A percentile compares a stretch with the other conserved stretches of the same genome.
phyloP scores from a whole-genome alignment of 2,113 vertebrate genomes.

The Climacteris rufus region DNA sequence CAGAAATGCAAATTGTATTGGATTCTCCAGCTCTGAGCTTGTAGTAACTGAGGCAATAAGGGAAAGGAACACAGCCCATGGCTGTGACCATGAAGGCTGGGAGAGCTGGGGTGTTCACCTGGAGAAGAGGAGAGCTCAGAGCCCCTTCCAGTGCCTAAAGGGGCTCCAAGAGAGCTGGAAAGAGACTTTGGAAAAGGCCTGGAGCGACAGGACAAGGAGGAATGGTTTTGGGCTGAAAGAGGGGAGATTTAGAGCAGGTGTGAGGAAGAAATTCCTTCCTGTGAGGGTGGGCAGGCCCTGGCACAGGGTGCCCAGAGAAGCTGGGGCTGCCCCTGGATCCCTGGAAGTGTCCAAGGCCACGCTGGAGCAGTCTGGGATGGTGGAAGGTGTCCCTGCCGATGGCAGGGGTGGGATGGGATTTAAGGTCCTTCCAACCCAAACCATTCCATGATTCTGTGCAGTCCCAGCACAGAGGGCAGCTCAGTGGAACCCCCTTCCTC shows the following conservation, averaged over 20 bases:
- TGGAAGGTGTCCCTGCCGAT: not conserved
- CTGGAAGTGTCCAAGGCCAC: not conserved
- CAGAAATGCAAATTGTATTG: not conserved
- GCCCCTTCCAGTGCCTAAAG: accelerated
- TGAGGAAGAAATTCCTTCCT: accelerated
- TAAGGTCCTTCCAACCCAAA: not conserved
- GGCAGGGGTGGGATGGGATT: accelerated
- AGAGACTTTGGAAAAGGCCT: not conserved
- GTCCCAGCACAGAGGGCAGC: not conserved
- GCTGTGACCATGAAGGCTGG: not conserved
- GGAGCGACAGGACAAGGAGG: not conserved
- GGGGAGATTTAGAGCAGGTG: accelerated
- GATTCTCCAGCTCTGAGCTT: not conserved
- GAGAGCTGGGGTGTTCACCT: not conserved
- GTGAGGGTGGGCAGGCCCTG: accelerated
- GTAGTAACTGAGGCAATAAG: not conserved
- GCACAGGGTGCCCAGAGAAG: not conserved
- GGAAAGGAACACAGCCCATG: not conserved
- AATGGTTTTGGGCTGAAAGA: not conserved
- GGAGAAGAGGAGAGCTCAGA: not conserved
- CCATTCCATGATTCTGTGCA: accelerated
- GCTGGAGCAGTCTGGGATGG: accelerated
- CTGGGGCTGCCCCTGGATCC: not conserved
- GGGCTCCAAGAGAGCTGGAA: not conserved
- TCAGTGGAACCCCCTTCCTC: not conserved